Evolutionary conservation across 2,888 invertebrate genomes (phyloP).

Genomic region (Syrphus vitripennis): DNA sequence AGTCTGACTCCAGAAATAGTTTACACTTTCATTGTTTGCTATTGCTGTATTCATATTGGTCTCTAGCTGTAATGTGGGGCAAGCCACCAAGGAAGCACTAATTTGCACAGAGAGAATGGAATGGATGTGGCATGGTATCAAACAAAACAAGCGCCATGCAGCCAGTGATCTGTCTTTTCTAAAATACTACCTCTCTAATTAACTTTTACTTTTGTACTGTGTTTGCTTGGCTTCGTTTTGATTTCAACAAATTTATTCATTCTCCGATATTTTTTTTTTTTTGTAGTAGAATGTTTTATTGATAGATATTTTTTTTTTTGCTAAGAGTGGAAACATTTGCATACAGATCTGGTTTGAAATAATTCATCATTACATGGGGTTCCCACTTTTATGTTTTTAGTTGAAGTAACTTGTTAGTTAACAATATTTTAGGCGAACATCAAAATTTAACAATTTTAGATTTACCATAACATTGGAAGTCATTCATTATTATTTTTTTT

Average conservation of each 20-base stretch:
- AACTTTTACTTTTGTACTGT: slow-evolving; percentile 60
- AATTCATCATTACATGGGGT: background rate
- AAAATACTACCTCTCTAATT: slow-evolving; percentile 46
- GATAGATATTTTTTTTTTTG: background rate
- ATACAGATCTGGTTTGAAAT: slow-evolving; percentile 11
- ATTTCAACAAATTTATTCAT: slow-evolving; percentile 25
- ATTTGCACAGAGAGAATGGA: slow-evolving; percentile 27
- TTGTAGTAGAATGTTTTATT: slow-evolving; percentile 20
- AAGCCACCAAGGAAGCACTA: slow-evolving; percentile 8
- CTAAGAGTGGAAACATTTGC: slow-evolving; percentile 17
- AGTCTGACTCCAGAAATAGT: slow-evolving; percentile 35
- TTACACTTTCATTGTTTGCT: slow-evolving; percentile 30
- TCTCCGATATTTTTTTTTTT: slow-evolving; percentile 17
- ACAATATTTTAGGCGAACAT: no score
- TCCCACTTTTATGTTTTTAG: background rate
- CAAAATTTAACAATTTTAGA: no score
- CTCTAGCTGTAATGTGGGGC: slow-evolving; percentile 6
- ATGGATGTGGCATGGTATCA: background rate
- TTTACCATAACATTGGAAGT: no score
- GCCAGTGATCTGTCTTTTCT: slow-evolving; percentile 24
- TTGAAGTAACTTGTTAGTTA: no score
- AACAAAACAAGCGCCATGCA: slow-evolving; percentile 13
- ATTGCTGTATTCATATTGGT: background rate
- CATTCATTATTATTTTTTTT: no score
- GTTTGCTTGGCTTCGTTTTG: background rate